phyloP scores from a whole-genome alignment of 2,797 vertebrate genomes.

The Chaenodraco wilsoni region DNA sequence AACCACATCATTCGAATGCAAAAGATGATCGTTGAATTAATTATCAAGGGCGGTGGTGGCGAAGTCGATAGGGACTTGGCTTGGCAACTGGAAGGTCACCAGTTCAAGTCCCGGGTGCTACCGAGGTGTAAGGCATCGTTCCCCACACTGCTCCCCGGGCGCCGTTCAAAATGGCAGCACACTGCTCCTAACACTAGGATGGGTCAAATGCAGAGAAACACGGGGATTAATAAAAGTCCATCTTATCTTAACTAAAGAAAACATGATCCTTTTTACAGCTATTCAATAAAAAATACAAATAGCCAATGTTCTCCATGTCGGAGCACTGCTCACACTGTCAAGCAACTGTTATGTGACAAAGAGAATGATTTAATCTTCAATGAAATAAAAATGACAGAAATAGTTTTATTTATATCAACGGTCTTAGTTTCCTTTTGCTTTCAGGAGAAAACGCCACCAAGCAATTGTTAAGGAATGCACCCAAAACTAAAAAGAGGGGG shows the following conservation, averaged over 20 bases:
- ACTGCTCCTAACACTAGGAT: too few relatives aligned
- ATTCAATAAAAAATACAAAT: constrained; percentile 1
- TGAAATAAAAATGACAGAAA: neutral
- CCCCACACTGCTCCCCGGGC: too few relatives aligned
- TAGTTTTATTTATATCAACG: neutral
- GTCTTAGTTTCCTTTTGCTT: neutral
- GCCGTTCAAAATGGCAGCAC: too few relatives aligned
- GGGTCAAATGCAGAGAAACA: too few relatives aligned
- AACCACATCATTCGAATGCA: neutral
- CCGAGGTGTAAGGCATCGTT: too few relatives aligned
- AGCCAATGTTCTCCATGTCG: constrained; percentile 1
- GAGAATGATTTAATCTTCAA: neutral
- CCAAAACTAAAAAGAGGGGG: neutral
- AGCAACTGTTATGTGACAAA: neutral
- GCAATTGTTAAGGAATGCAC: neutral
- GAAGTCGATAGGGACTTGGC: too few relatives aligned
- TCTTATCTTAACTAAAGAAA: neutral
- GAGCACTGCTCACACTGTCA: neutral
- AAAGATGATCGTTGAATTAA: neutral
- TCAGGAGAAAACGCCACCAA: neutral
- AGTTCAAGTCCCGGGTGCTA: too few relatives aligned
- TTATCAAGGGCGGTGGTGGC: neutral
- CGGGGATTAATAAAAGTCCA: too few relatives aligned
- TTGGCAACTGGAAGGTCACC: too few relatives aligned
- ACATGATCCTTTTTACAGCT: neutral